Base-by-base conservation (phyloP, 64 coral and sea anemone genomes). In the Catalaphyllia jardinei region DNA sequence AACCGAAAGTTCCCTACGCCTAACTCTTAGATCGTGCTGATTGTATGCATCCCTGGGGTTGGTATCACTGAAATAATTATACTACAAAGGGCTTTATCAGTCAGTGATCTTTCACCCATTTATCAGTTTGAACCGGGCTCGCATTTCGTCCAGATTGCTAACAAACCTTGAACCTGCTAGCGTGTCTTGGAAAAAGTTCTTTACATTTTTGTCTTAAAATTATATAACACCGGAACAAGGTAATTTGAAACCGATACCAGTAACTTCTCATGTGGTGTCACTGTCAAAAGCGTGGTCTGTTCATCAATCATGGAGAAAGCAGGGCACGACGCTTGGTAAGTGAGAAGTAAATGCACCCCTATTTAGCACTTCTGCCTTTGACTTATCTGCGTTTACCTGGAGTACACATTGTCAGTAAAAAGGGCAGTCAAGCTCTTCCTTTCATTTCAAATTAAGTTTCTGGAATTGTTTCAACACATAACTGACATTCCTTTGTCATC, bases 1-100 rank as follows among this genome's bases (percentile, higher is more conserved):
- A 72, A 72, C 67, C 67, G 25, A 72, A 72, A 0, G 67, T 30
- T 72, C 67, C 67, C 19, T 72, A 29, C 67, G 24, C 24, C 67
- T 72, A 11, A 0, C 27, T 72, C 25, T 72, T 46, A 46, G 42
- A 46, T 46, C 7, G 5, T 5, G 7, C 42, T 46, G 42, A 46
- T 46, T 46, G 42, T 72, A 15, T 62, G 15, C 60, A 62, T 62
- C 60, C 60, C 60, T 4, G 12, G 60, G 60, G 30, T 74, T 74
- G 10, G 72, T 31, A 74, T 74, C 72, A 74, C 72, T 31, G 29
- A 74, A 35, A 74, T 74, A 74, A 74, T 74, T 15, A 74, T 74
- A 38, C 72, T 74, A 14, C 42, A 74, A 74, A 74, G 13, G 31
- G 72, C 72, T 74, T 38, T 31, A 39, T 35, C 3, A 35, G 42